Conservation (phyloP, 2,888 invertebrate genomes). For the Lepidochrysops patricia region DNA sequence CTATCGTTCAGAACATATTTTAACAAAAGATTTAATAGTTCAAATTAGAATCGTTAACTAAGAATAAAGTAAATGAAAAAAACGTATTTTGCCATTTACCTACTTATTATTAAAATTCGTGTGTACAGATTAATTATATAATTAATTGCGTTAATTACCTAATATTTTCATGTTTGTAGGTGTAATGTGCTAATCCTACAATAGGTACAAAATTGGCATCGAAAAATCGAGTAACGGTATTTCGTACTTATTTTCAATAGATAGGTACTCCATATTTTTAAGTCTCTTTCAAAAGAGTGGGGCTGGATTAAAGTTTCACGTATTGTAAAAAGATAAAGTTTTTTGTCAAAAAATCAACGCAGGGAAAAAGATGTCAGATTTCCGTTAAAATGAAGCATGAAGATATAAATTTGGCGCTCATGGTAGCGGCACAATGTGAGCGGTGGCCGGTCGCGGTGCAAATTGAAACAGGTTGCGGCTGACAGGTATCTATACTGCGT, state of each 20-base stretch:
- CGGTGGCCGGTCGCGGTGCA: constrained; percentile 51
- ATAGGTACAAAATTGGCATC: no score
- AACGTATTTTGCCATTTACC: neutral
- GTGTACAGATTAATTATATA: neutral
- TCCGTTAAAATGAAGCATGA: constrained; percentile 59
- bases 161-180: no score
- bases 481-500: constrained; percentile 66
- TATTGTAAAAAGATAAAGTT: neutral
- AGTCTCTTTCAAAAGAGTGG: no score
- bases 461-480: constrained; percentile 71
- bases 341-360: neutral
- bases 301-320: neutral
- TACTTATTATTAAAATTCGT: neutral
- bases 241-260: no score
- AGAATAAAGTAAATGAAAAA: neutral
- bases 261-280: no score
- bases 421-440: constrained; percentile 50
- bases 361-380: constrained; percentile 17
- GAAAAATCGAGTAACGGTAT: no score
- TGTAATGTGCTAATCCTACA: no score
- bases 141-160: no score
- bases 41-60: neutral
- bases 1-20: neutral
- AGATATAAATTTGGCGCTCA: constrained; percentile 64
- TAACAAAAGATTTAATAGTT: neutral